phyloP scores from a whole-genome alignment of 1,140 invertebrate species.

The Aphis gossypii region DNA sequence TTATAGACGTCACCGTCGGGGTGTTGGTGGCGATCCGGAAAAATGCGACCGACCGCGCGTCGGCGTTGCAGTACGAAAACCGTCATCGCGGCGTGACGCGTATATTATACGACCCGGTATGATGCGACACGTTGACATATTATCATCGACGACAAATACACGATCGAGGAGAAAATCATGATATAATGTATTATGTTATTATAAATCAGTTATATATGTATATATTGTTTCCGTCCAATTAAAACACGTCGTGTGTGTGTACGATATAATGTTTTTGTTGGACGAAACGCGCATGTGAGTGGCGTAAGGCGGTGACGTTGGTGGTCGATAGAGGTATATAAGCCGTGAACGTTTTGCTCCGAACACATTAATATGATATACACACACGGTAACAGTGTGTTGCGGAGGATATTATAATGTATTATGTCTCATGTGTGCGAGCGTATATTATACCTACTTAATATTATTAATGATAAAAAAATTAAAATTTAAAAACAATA shows the following conservation, averaged over 20 bases:
- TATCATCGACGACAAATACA: neutral
- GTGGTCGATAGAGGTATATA: conserved; percentile 23
- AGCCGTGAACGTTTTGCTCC: conserved; percentile 6
- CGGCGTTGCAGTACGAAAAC: neutral
- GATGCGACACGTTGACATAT: neutral
- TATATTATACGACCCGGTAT: neutral
- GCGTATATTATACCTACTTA: neutral
- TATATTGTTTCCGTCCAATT: conserved; percentile 16
- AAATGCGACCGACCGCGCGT: neutral
- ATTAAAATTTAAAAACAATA: neutral
- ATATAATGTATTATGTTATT: neutral
- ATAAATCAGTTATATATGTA: neutral
- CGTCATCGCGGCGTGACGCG: neutral
- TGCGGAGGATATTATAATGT: neutral
- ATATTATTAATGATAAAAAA: neutral
- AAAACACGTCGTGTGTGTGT: neutral
- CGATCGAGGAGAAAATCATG: neutral
- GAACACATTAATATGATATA: no score
- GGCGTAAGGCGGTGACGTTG: neutral
- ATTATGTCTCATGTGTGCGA: neutral
- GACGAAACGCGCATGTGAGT: neutral
- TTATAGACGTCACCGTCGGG: neutral
- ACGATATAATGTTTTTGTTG: conserved; percentile 18
- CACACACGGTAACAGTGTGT: neutral
- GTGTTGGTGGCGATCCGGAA: conserved; percentile 9